These are phyloP conservation scores for Melolontha melolontha DNA, from an alignment of 2,888 invertebrate species.

Conservation along the genomic window DNA sequence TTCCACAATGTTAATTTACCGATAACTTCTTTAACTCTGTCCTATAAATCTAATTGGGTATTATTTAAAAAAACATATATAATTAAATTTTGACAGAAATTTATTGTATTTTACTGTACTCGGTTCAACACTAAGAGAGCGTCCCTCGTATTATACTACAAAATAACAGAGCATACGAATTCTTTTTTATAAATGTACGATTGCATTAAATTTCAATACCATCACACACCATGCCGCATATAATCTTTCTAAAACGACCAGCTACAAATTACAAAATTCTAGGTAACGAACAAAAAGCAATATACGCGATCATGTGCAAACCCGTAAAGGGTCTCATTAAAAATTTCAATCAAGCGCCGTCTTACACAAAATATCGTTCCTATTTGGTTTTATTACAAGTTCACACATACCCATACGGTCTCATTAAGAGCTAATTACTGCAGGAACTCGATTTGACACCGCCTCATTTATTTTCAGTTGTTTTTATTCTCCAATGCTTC, in stretches of 20 bases:
- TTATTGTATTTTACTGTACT: too few relatives aligned
- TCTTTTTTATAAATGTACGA: too few relatives aligned
- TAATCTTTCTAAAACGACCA: background rate
- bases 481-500: slow-evolving; percentile 6
- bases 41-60: too few relatives aligned
- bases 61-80: too few relatives aligned
- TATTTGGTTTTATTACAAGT: slow-evolving; percentile 47
- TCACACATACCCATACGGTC: slow-evolving; percentile 47
- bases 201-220: too few relatives aligned
- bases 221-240: background rate
- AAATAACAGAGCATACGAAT: too few relatives aligned
- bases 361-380: slow-evolving; percentile 32
- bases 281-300: background rate
- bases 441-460: slow-evolving; percentile 51
- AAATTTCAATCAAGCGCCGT: slow-evolving; percentile 37
- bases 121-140: too few relatives aligned
- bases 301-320: background rate
- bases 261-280: slow-evolving; percentile 6
- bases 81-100: too few relatives aligned
- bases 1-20: too few relatives aligned
- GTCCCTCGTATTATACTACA: too few relatives aligned
- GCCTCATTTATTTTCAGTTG: slow-evolving; percentile 49
- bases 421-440: slow-evolving; percentile 54
- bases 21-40: too few relatives aligned
- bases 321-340: slow-evolving; percentile 38